Evolutionary conservation across 2,888 invertebrate species (phyloP).

Genomic region (Leptura quadrifasciata): DNA sequence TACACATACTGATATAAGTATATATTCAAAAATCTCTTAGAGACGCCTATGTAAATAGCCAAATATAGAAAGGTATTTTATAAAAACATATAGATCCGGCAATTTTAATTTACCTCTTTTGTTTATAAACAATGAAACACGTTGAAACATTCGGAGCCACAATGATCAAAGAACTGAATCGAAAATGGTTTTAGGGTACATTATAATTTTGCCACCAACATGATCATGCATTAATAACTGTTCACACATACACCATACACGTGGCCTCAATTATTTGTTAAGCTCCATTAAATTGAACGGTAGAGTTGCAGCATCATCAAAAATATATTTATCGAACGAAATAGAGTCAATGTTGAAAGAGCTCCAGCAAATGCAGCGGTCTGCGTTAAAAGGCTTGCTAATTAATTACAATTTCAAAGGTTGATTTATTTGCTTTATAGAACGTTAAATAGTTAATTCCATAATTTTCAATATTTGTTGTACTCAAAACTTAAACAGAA

Average conservation of each 20-base stretch:
- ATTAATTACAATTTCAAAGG: neutral
- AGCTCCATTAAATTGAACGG: neutral
- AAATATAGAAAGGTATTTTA: constrained; percentile 29
- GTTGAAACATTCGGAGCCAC: neutral
- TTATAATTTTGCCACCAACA: constrained; percentile 4
- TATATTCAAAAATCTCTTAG: neutral
- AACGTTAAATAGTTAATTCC: too few species aligned
- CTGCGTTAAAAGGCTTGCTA: neutral
- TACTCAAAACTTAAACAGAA: too few species aligned
- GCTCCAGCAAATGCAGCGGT: neutral
- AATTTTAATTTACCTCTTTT: constrained; percentile 33
- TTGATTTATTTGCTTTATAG: too few species aligned
- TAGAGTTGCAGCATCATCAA: neutral
- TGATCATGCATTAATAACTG: constrained; percentile 13
- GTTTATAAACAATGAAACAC: constrained; percentile 26
- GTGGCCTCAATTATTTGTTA: neutral
- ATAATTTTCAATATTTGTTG: too few species aligned
- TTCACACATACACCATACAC: constrained; percentile 3
- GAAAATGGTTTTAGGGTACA: constrained; percentile 8
- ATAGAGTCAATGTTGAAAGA: neutral
- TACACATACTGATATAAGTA: neutral
- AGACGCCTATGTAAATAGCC: constrained; percentile 1
- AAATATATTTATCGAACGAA: neutral
- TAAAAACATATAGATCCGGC: constrained; percentile 10
- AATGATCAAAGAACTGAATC: constrained; percentile 21